Base-by-base conservation (phyloP, 2,113 vertebrate species). In the Micronisus gabar region DNA sequence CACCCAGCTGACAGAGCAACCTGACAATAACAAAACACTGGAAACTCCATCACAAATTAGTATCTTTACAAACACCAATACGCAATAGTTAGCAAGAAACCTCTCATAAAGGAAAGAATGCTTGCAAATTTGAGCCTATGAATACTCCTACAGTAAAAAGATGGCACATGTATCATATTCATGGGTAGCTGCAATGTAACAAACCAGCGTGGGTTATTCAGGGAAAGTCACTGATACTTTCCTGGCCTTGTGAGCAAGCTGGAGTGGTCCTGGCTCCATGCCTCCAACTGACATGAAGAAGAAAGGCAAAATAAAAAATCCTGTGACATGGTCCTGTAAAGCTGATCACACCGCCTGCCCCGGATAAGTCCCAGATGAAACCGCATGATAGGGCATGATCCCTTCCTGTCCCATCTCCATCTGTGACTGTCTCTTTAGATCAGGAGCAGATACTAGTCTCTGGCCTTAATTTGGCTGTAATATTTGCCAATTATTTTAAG, bases 401-500 rank as follows among this genome's bases (percentile, higher is more conserved):
- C 66, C 65, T 86, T 91, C 84, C 47, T 36, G 32, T 50, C 63
- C 71, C 45, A 52, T 36, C 82, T 91, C 70, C 47, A 34, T 97
- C 95, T 91, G 52, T 95, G 94, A 96, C 93, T 96, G 96, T 96
- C 93, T 96, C 70, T 95, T 93, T 90, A 97, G 90, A 97, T 97
- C 82, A 92, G 96, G 50, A 98, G 78, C 84, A 82, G 91, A 86
- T 95, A 93, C 88, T 74, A 82, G 95, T 90, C 10, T 67, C 88
- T 66, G 86, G 96, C 86, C 83, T 94, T 97, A 97, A 98, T 97
- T 96, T 47, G 53, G 75, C 91, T 91, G 94, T 97, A 98, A 97
- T 98, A 98, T 98, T 98, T 98, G 97, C 97, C 97, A 98, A 97
- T 98, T 98, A 98, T 97, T 98, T 97, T 97, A 97, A 98, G 97